Percentiles rank a stretch among this genome's conserved stretches.
phyloP scores from a whole-genome alignment of 1,140 invertebrate genomes.

The Drosophila oshimai region DNA sequence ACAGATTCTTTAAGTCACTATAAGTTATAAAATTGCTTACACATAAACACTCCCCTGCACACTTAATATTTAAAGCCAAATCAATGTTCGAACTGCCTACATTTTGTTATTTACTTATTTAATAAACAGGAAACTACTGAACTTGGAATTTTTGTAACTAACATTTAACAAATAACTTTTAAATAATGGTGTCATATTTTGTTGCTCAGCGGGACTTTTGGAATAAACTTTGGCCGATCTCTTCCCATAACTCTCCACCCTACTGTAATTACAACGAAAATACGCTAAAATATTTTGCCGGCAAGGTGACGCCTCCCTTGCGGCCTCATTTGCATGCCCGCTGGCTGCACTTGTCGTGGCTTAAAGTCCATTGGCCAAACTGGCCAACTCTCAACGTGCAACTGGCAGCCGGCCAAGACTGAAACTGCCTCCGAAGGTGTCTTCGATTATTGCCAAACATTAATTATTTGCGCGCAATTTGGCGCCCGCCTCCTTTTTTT shows the following conservation, averaged over 20 bases:
- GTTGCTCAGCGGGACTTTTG: background rate
- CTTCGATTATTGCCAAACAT: constrained; percentile 80
- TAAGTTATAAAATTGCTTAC: too few relatives aligned
- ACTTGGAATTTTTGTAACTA: background rate
- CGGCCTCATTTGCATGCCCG: constrained; percentile 72
- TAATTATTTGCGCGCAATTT: constrained; percentile 73
- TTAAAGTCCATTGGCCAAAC: constrained; percentile 21
- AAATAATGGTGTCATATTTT: constrained; percentile 7
- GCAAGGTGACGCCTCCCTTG: constrained; percentile 28
- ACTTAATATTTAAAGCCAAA: too few relatives aligned
- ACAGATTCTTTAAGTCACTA: too few relatives aligned
- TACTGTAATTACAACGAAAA: constrained; percentile 30
- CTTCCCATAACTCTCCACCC: constrained; percentile 11
- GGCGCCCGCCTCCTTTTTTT: constrained; percentile 56
- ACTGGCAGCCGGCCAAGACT: constrained; percentile 26
- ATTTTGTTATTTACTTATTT: too few relatives aligned
- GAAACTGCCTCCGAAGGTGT: constrained; percentile 65
- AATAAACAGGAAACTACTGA: background rate
- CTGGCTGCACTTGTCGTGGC: constrained; percentile 51
- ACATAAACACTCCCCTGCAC: too few relatives aligned
- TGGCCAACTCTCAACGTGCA: constrained; percentile 23
- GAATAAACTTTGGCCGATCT: background rate
- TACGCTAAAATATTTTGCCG: constrained; percentile 34
- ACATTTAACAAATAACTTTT: background rate
- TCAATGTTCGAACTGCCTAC: too few relatives aligned